Base-by-base conservation (phyloP, 2,888 invertebrate genomes). In the Euzetes globulus region DNA sequence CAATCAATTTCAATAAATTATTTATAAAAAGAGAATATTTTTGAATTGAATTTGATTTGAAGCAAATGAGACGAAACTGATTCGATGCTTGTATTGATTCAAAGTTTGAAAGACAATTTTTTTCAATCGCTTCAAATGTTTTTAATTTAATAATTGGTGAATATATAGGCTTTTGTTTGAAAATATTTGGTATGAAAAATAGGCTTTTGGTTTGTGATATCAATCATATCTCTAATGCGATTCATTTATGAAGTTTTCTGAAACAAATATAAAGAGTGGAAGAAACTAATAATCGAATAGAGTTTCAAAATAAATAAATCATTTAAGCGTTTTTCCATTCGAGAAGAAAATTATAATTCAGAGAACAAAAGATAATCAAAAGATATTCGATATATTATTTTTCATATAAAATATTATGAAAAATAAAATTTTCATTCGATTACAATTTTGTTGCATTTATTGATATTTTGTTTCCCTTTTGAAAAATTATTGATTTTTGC, bases 401-500 rank as follows among this genome's bases (percentile, higher is more conserved):
- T 50, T 50, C n/a, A 50, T 50, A 9, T 33, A 33, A 33, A 33
- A 33, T 9, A 41, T 9, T 41, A 41, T 11, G 11, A n/a, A n/a
- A n/a, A n/a, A n/a, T n/a, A n/a, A 22, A 25, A 60, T 27, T 27
- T 27, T 60, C 29, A 27, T 29, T 29, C 15, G 29, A 60, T 60
- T 19, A 60, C 29, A 27, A 60, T 60, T 60, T 60, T 27, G 60
- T 60, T 60, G 25, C 60, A 29, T 60, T 60, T 29, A 60, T 60
- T 60, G 60, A 60, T 60, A 60, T 60, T 29, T 60, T 60, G 60
- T 60, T 60, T 60, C 19, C 60, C 29, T 60, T 27, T 60, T 27
- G 15, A 60, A 27, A 13, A 60, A 17, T 25, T 60, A 27, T 27
- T 60, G 25, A 29, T 27, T 60, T 60, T 60, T 60, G 27, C 27